Conservation (phyloP, 2,888 invertebrate species). For the Sclerodermus sp. region DNA sequence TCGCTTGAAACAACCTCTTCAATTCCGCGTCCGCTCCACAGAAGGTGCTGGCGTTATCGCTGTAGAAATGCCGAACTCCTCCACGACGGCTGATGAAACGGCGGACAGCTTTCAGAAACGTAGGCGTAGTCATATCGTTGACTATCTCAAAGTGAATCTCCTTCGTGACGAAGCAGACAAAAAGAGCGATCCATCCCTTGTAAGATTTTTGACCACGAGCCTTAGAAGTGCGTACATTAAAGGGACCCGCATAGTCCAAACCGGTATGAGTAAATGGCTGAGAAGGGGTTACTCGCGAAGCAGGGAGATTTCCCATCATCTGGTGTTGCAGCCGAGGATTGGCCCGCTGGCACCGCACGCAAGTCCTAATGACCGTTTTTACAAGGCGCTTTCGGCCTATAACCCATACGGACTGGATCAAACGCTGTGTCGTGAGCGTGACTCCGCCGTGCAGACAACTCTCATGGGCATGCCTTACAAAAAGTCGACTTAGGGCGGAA, state of each 20-base stretch:
- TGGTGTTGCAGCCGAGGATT: background rate
- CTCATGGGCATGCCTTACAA: background rate
- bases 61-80: constrained; percentile 8
- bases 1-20: background rate
- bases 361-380: background rate
- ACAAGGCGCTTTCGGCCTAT: background rate
- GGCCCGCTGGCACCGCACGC: too few species aligned
- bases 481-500: background rate
- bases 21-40: constrained; percentile 10
- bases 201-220: constrained; percentile 10
- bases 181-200: constrained; percentile 15
- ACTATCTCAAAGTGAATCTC: constrained; percentile 11
- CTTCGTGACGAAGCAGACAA: constrained; percentile 13
- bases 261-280: constrained; percentile 4
- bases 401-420: background rate
- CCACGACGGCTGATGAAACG: constrained; percentile 9
- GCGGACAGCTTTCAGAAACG: constrained; percentile 7
- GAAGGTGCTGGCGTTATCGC: constrained; percentile 13
- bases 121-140: constrained; percentile 7
- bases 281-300: background rate
- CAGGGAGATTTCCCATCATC: constrained; percentile 7
- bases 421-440: background rate
- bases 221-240: constrained; percentile 1
- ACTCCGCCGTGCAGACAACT: background rate
- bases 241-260: constrained; percentile 13